A percentile compares a stretch with the other conserved stretches of the same genome.
Conservation (phyloP, 2,797 vertebrate genomes). For the Pogonophryne albipinna region DNA sequence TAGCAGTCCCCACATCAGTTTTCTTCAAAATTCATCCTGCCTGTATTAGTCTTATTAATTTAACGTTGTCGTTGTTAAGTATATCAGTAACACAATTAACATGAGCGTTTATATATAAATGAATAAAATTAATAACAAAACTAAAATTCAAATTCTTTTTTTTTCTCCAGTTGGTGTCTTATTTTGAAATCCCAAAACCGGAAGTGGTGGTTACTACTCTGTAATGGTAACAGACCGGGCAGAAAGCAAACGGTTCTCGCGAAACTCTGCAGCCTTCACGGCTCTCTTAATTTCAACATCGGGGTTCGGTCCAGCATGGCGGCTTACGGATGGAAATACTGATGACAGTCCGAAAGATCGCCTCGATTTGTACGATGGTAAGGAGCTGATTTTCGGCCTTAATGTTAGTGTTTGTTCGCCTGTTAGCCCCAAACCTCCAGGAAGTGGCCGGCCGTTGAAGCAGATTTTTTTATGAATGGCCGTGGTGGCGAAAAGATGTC, state of each 20-base stretch:
- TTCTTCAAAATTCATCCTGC: too few species aligned
- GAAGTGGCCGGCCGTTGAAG: too few species aligned
- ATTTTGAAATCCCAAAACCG: slow-evolving; percentile 19
- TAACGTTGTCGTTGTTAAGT: too few species aligned
- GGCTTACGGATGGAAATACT: slow-evolving; percentile 92
- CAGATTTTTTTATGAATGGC: too few species aligned
- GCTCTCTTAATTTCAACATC: slow-evolving; percentile 84
- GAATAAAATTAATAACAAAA: too few species aligned
- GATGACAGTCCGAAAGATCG: slow-evolving; percentile 97
- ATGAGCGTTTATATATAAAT: too few species aligned
- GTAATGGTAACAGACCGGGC: neutral
- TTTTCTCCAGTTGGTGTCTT: neutral
- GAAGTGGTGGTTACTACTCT: rapidly evolving
- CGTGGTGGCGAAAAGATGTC: too few species aligned
- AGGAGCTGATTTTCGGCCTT: slow-evolving; percentile 49
- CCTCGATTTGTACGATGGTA: slow-evolving; percentile 98
- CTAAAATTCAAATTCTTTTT: neutral
- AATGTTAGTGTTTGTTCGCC: neutral
- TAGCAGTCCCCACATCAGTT: too few species aligned
- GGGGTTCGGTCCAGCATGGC: slow-evolving; percentile 90
- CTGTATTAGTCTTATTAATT: too few species aligned
- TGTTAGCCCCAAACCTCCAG: neutral
- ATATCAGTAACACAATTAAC: too few species aligned
- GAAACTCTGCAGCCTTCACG: slow-evolving; percentile 83
- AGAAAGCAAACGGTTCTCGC: slow-evolving; percentile 52